A percentile compares a stretch with the other conserved stretches of the same genome.
Evolutionary conservation across 2,113 vertebrate genomes (phyloP).

Genomic region (Oxygymnocypris stewartii): DNA sequence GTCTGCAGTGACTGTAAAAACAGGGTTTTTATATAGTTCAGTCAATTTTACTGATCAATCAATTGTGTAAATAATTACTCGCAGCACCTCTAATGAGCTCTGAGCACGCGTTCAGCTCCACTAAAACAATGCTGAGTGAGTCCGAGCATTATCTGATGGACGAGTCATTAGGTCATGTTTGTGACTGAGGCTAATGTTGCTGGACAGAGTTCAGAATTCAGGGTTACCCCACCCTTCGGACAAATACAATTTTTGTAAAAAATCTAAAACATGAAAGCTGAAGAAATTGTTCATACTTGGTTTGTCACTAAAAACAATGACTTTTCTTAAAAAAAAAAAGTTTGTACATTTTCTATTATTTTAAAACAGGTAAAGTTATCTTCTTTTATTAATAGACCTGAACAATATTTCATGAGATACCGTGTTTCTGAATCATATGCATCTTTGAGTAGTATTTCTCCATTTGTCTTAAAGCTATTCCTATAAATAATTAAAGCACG

Average conservation of each 20-base stretch:
- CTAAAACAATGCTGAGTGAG: not conserved
- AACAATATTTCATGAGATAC: not conserved
- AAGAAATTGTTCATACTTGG: too few species aligned
- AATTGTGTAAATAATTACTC: not conserved
- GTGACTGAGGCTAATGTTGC: too few species aligned
- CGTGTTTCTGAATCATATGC: not conserved
- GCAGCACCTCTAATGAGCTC: not conserved
- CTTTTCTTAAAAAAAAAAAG: too few species aligned
- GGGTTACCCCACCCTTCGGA: too few species aligned
- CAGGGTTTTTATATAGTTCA: not conserved
- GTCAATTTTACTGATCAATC: not conserved
- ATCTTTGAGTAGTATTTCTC: not conserved
- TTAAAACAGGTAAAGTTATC: not conserved
- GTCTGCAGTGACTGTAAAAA: not conserved
- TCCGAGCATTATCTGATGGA: too few species aligned
- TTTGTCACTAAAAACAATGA: too few species aligned
- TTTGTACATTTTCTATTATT: not conserved
- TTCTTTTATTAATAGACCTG: not conserved
- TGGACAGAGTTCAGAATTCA: too few species aligned
- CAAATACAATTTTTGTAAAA: too few species aligned
- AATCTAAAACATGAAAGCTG: too few species aligned
- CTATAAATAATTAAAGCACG: conserved; percentile 68
- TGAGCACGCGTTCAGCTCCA: not conserved
- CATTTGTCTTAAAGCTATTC: conserved; percentile 61
- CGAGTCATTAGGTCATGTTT: too few species aligned